phyloP scores from a whole-genome alignment of 2,113 vertebrate species.

The Setophaga coronata region DNA sequence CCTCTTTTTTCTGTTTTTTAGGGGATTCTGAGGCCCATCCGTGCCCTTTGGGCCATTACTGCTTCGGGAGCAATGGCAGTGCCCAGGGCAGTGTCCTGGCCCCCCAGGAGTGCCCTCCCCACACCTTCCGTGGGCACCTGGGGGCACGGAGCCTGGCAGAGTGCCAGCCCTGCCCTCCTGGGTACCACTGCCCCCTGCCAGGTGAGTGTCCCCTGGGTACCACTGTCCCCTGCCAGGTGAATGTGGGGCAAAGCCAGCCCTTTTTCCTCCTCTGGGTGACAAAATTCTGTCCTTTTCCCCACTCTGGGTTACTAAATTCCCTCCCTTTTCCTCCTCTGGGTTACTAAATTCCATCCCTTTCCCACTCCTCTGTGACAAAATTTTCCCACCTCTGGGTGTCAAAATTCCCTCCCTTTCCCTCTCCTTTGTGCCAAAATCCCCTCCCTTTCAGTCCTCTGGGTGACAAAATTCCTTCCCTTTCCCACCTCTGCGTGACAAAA shows the following conservation, averaged over 20 bases:
- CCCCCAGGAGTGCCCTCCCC: conserved; percentile 80
- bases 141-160: conserved; percentile 78
- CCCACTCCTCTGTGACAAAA: too few relatives aligned
- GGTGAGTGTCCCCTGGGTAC: background rate
- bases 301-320: background rate
- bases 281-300: background rate
- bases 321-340: accelerated
- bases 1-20: conserved; percentile 16
- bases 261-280: accelerated
- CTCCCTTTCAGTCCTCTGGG: accelerated
- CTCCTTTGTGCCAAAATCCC: too few relatives aligned
- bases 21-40: conserved; percentile 70
- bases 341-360: accelerated
- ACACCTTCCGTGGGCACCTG: conserved; percentile 75
- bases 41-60: conserved; percentile 85
- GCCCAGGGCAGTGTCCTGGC: conserved; percentile 25
- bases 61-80: conserved; percentile 74
- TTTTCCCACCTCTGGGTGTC: accelerated
- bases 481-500: accelerated
- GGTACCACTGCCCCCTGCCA: conserved; percentile 77
- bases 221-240: conserved; percentile 71
- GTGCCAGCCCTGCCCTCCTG: conserved; percentile 82
- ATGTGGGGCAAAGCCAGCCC: background rate
- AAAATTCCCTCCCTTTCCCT: background rate
- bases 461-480: background rate